Conservation (phyloP, 2,888 invertebrate genomes). For the Ctena decussata region DNA sequence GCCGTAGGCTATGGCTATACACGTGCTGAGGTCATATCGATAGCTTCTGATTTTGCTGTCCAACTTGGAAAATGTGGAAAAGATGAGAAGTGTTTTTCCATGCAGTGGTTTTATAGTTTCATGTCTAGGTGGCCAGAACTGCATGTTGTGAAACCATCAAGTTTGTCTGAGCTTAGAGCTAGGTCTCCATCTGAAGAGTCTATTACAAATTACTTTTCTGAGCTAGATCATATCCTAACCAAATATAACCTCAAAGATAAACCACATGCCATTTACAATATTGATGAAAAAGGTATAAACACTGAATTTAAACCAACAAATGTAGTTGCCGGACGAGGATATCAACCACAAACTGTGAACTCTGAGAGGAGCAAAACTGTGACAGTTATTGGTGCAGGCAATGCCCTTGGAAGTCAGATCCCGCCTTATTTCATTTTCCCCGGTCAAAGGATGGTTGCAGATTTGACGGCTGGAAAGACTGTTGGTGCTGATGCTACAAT, state of each 20-base stretch:
- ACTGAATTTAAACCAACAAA: constrained; percentile 27
- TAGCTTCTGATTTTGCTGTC: constrained; percentile 15
- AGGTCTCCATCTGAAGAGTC: neutral
- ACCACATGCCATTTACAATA: too few species aligned
- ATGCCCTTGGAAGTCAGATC: constrained; percentile 26
- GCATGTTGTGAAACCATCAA: too few species aligned
- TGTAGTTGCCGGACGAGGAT: constrained; percentile 12
- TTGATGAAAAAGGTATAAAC: constrained; percentile 43
- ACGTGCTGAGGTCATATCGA: constrained; percentile 20
- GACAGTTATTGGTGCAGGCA: too few species aligned
- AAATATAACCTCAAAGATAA: too few species aligned
- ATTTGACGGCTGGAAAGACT: constrained; percentile 20
- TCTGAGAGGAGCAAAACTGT: too few species aligned
- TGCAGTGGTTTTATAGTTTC: neutral
- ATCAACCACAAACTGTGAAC: too few species aligned
- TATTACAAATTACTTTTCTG: too few species aligned
- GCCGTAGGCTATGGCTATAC: too few species aligned
- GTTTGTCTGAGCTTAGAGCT: neutral
- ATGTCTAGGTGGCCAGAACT: too few species aligned
- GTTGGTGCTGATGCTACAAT: too few species aligned
- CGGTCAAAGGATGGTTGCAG: constrained; percentile 17
- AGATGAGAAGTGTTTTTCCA: neutral
- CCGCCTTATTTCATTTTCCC: constrained; percentile 47
- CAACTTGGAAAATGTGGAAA: neutral
- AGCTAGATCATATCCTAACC: too few species aligned